Percentiles rank a stretch among this genome's conserved stretches.
These are phyloP conservation scores for Zaprionus inermis DNA, from an alignment of 1,140 invertebrate genomes.

Conservation along the genomic window DNA sequence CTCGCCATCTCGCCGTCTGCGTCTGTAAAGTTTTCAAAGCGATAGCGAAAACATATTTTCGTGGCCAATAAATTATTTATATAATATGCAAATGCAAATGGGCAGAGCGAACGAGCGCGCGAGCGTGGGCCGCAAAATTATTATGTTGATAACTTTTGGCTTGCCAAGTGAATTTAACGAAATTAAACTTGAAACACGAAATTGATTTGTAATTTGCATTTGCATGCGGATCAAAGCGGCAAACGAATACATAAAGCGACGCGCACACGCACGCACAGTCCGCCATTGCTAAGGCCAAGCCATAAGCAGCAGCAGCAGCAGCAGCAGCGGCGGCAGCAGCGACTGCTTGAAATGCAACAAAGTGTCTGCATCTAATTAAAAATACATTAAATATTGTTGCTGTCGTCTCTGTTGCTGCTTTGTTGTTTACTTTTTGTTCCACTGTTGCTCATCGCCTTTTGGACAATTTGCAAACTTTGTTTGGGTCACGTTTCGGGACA, in stretches of 20 bases:
- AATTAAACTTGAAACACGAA: constrained; percentile 77
- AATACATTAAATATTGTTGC: constrained; percentile 70
- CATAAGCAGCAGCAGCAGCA: constrained; percentile 10
- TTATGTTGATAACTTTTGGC: constrained; percentile 59
- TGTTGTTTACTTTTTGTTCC: constrained; percentile 41
- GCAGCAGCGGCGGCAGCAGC: too few species aligned
- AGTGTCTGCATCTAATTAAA: constrained; percentile 78
- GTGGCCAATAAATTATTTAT: constrained; percentile 82
- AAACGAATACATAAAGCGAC: constrained; percentile 20
- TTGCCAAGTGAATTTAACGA: constrained; percentile 62
- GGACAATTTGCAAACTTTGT: constrained; percentile 74
- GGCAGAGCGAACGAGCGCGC: constrained; percentile 22
- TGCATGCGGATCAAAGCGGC: constrained; percentile 77
- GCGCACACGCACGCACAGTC: constrained; percentile 10
- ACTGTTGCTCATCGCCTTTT: constrained; percentile 48
- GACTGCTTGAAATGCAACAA: constrained; percentile 69
- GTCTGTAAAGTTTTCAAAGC: constrained; percentile 19
- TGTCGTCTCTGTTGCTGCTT: constrained; percentile 19
- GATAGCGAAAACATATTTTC: constrained; percentile 66
- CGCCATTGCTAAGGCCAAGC: constrained; percentile 5
- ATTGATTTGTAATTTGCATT: constrained; percentile 82
- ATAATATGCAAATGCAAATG: constrained; percentile 74
- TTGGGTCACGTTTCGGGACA: constrained; percentile 73
- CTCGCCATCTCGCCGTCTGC: neutral
- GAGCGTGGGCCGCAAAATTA: constrained; percentile 57